phyloP scores from a whole-genome alignment of 2,113 vertebrate genomes.

The Phalacrocorax aristotelis region DNA sequence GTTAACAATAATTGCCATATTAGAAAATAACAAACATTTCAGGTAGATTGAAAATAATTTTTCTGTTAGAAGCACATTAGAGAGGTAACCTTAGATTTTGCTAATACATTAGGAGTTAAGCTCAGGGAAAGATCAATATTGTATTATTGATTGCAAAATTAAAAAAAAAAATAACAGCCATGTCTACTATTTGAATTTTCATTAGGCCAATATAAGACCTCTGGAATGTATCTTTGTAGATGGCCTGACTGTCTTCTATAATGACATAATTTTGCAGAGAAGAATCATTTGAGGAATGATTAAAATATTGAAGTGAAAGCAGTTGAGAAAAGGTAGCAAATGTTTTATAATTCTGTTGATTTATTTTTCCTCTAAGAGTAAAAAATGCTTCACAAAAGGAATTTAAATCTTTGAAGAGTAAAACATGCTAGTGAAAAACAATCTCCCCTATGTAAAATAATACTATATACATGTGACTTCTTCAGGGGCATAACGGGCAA shows the following conservation, averaged over 20 bases:
- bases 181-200: background rate
- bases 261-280: background rate
- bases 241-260: background rate
- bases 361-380: background rate
- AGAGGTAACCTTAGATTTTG: background rate
- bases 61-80: background rate
- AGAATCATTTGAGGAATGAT: background rate
- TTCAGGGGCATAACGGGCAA: background rate
- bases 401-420: background rate
- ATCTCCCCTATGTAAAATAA: background rate
- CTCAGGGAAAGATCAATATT: background rate
- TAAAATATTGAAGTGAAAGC: background rate
- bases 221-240: background rate
- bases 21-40: background rate
- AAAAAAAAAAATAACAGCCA: background rate
- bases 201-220: background rate
- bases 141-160: background rate
- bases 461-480: background rate
- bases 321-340: background rate
- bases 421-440: background rate
- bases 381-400: background rate
- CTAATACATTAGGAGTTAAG: conserved; percentile 17
- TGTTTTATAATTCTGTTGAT: background rate
- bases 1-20: background rate
- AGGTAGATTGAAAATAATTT: background rate